Conservation (phyloP, 2,888 invertebrate species). For the Itoplectis maculator region DNA sequence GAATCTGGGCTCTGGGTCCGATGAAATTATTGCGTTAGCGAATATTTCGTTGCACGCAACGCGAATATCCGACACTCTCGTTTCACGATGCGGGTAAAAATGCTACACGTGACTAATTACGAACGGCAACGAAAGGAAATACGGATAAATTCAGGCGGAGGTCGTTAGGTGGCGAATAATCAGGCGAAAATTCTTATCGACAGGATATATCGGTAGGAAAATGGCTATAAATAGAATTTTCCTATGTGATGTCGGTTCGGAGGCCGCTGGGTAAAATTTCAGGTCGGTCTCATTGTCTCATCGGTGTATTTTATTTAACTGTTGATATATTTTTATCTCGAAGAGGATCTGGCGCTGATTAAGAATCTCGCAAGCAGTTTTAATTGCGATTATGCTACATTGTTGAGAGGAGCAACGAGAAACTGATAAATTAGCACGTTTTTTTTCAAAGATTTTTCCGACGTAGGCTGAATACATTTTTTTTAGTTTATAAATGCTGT, state of each 20-base stretch:
- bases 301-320: no score
- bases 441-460: no score
- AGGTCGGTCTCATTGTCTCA: no score
- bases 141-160: not conserved
- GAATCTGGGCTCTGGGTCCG: constrained; percentile 23
- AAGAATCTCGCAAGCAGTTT: no score
- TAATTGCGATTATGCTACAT: no score
- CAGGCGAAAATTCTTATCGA: constrained; percentile 4
- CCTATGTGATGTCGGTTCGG: not conserved
- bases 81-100: constrained; percentile 1
- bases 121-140: not conserved
- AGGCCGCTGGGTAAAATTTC: no score
- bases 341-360: no score
- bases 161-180: not conserved
- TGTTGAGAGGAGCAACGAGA: no score
- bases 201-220: not conserved
- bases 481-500: no score
- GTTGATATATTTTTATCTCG: no score
- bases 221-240: not conserved
- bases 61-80: constrained; percentile 23
- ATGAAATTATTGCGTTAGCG: constrained; percentile 17
- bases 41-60: constrained; percentile 31
- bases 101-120: constrained; percentile 25
- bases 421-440: no score
- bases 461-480: no score